These are phyloP conservation scores for Glaucopsyche alexis DNA, from an alignment of 2,888 invertebrate genomes.

Conservation along the genomic window DNA sequence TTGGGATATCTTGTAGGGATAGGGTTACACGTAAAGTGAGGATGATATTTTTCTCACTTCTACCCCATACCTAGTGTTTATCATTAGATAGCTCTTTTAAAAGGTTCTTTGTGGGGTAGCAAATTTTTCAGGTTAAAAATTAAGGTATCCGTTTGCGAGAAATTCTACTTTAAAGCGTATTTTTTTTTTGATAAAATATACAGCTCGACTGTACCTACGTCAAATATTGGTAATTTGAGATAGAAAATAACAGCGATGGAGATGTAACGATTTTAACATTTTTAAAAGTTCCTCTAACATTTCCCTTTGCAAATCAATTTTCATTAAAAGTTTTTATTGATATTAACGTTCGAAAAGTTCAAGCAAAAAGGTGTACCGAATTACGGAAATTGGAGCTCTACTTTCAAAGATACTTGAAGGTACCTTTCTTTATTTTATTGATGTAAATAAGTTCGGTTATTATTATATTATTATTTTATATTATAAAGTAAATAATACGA, in stretches of 20 bases:
- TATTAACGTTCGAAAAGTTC: neutral
- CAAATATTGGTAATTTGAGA: conserved; percentile 2
- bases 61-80: no score
- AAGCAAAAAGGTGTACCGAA: neutral
- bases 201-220: neutral
- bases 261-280: conserved; percentile 2
- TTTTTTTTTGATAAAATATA: no score
- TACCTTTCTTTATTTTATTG: neutral
- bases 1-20: no score
- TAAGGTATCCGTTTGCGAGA: no score
- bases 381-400: neutral
- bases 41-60: no score
- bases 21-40: no score
- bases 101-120: no score
- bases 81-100: no score
- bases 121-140: no score
- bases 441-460: neutral
- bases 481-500: no score
- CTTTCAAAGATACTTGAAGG: neutral
- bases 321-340: conserved; percentile 7
- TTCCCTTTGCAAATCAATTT: neutral
- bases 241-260: neutral
- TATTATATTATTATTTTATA: neutral
- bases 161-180: no score
- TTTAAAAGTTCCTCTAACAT: neutral